A percentile compares a stretch with the other conserved stretches of the same genome.
Evolutionary conservation across 1,140 invertebrate genomes (phyloP).

Genomic region (Drosophila tsacasi): DNA sequence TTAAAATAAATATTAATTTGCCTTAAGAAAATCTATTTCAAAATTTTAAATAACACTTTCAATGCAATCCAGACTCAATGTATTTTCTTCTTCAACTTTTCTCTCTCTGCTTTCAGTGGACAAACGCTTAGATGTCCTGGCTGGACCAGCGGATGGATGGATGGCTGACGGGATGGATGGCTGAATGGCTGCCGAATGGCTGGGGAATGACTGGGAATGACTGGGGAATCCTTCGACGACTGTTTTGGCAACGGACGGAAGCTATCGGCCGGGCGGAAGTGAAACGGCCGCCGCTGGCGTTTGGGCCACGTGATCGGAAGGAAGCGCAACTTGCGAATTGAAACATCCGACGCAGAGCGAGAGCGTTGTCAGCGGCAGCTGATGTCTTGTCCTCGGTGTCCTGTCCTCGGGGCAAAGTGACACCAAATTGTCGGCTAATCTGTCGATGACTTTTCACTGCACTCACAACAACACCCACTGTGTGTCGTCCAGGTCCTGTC

Average conservation of each 20-base stretch:
- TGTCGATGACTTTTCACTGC: slow-evolving; percentile 68
- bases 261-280: slow-evolving; percentile 79
- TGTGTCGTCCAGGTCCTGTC: background rate
- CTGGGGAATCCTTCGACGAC: background rate
- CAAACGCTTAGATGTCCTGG: slow-evolving; percentile 17
- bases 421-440: slow-evolving; percentile 77
- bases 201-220: slow-evolving; percentile 7
- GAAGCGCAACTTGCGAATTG: slow-evolving; percentile 81
- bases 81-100: background rate
- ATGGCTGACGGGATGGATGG: slow-evolving; percentile 10
- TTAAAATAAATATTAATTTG: background rate
- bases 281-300: slow-evolving; percentile 76
- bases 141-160: slow-evolving; percentile 22
- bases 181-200: slow-evolving; percentile 1
- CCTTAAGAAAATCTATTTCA: background rate
- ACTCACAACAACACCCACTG: slow-evolving; percentile 1
- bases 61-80: background rate
- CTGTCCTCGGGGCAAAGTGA: slow-evolving; percentile 40
- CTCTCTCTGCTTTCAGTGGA: background rate
- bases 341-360: slow-evolving; percentile 76
- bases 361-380: slow-evolving; percentile 31
- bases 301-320: slow-evolving; percentile 80
- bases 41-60: background rate
- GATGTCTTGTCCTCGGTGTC: slow-evolving; percentile 8
- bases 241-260: slow-evolving; percentile 71